phyloP scores from a whole-genome alignment of 2,888 invertebrate species.

The Priocnemis perturbator region DNA sequence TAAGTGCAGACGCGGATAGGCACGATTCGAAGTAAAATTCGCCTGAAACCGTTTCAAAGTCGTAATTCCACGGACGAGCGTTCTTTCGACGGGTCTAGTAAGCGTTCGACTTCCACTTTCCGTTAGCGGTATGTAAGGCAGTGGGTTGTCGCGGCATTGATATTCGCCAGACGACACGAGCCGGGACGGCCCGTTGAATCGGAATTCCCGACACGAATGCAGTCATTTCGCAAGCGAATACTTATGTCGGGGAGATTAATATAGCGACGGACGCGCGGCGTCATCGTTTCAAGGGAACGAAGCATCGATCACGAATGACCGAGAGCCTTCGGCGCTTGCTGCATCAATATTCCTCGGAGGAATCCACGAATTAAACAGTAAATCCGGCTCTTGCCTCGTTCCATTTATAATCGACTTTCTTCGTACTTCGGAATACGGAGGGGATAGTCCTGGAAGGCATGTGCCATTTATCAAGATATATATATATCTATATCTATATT shows the following conservation, averaged over 20 bases:
- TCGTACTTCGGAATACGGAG: too few species aligned
- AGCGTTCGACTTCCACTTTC: slow-evolving; percentile 21
- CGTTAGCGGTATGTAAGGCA: slow-evolving; percentile 57
- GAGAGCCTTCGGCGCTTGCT: too few species aligned
- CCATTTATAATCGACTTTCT: too few species aligned
- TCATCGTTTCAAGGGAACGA: neutral
- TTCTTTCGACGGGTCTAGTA: slow-evolving; percentile 18
- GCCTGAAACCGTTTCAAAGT: slow-evolving; percentile 26
- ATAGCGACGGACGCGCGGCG: neutral
- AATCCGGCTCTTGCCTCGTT: too few species aligned
- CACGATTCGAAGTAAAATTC: slow-evolving; percentile 33
- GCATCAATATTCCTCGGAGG: too few species aligned
- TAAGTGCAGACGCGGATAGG: too few species aligned
- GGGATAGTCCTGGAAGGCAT: too few species aligned
- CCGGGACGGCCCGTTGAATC: slow-evolving; percentile 49
- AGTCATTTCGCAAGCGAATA: slow-evolving; percentile 54
- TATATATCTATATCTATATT: too few species aligned
- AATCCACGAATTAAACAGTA: too few species aligned
- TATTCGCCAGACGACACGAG: slow-evolving; percentile 51
- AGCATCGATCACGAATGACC: too few species aligned
- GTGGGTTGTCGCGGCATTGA: slow-evolving; percentile 60
- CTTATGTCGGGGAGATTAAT: slow-evolving; percentile 47
- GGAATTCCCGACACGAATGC: slow-evolving; percentile 63
- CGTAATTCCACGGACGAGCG: slow-evolving; percentile 31
- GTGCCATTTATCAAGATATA: too few species aligned